Conservation (phyloP, 1,140 invertebrate genomes). For the Drosophila varians region DNA sequence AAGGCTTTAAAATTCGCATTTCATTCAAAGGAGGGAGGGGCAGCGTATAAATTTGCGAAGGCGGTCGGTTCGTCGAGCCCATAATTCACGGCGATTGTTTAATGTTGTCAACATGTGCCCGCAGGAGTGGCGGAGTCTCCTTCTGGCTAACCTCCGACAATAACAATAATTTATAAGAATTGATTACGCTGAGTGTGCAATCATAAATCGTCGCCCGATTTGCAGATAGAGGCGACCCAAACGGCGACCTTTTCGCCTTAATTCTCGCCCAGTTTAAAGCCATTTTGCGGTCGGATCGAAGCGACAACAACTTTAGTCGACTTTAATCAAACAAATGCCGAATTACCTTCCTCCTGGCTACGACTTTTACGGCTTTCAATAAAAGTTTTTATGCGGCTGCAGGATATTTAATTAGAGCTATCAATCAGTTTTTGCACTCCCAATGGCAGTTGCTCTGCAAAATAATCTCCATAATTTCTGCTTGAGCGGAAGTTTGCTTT, state of each 20-base stretch:
- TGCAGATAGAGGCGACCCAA: conserved; percentile 58
- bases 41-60: conserved; percentile 38
- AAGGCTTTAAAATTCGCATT: conserved; percentile 48
- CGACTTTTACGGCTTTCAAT: conserved; percentile 63
- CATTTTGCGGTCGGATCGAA: conserved; percentile 51
- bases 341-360: conserved; percentile 15
- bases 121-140: conserved; percentile 21
- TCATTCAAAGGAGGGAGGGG: conserved; percentile 38
- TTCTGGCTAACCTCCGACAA: conserved; percentile 59
- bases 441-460: conserved; percentile 21
- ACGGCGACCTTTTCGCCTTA: neutral
- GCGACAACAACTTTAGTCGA: neutral
- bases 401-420: conserved; percentile 73
- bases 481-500: conserved; percentile 17
- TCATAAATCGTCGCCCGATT: conserved; percentile 65
- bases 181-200: conserved; percentile 79
- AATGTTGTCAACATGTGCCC: conserved; percentile 74
- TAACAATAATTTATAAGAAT: conserved; percentile 81
- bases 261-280: conserved; percentile 41
- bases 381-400: conserved; percentile 63
- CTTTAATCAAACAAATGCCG: conserved; percentile 56
- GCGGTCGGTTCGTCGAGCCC: conserved; percentile 54
- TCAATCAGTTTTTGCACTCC: conserved; percentile 57
- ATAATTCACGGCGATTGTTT: conserved; percentile 73
- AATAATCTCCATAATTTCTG: conserved; percentile 64